A percentile compares a stretch with the other conserved stretches of the same genome.
These are phyloP conservation scores for Amphimallon solstitiale DNA, from an alignment of 2,888 invertebrate genomes.

Conservation along the genomic window DNA sequence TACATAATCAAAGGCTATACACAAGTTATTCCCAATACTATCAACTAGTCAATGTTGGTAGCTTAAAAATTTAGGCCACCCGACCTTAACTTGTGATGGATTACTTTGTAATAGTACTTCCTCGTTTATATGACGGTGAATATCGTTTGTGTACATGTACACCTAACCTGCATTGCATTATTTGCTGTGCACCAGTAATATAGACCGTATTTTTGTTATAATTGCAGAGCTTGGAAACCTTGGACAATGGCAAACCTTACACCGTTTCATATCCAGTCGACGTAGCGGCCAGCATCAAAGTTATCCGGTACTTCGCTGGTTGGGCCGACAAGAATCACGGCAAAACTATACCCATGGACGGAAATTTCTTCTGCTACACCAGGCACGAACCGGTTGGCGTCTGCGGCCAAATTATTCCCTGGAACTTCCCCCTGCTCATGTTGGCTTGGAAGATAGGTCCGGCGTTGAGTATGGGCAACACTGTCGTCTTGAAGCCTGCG, in stretches of 20 bases:
- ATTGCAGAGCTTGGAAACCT: slow-evolving; percentile 86
- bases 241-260: slow-evolving; percentile 96
- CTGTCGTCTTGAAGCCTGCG: slow-evolving; percentile 90
- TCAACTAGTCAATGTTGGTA: no score
- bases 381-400: slow-evolving; percentile 94
- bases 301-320: slow-evolving; percentile 88
- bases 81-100: no score
- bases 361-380: slow-evolving; percentile 84
- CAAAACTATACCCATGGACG: slow-evolving; percentile 80
- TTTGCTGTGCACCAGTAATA: no score
- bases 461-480: slow-evolving; percentile 81
- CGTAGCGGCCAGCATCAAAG: slow-evolving; percentile 69
- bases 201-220: no score
- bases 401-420: slow-evolving; percentile 93
- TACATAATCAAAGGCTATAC: no score
- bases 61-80: no score
- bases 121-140: no score
- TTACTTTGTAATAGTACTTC: no score
- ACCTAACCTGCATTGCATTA: no score
- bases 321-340: slow-evolving; percentile 91
- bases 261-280: slow-evolving; percentile 76
- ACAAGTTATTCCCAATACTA: no score
- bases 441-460: slow-evolving; percentile 92
- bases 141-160: no score
- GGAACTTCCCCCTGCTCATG: slow-evolving; percentile 96